These are phyloP conservation scores for Drosophila sucinea DNA, from an alignment of 1,140 invertebrate species.

Conservation along the genomic window DNA sequence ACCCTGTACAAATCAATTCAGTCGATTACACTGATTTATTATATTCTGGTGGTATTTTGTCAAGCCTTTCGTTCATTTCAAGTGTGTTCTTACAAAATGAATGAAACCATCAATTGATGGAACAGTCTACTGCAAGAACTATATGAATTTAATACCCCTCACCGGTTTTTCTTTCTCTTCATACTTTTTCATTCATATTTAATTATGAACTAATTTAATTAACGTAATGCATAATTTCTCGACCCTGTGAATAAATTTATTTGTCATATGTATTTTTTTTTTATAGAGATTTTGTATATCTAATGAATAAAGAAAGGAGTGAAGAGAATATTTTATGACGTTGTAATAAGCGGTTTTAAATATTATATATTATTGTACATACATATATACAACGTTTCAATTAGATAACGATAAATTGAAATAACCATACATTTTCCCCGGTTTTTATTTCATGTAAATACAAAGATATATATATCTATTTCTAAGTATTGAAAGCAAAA, in stretches of 20 bases:
- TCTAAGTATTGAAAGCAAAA: conserved; percentile 52
- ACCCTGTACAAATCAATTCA: not conserved
- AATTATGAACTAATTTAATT: conserved; percentile 13
- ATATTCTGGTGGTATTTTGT: not conserved
- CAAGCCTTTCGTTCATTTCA: not conserved
- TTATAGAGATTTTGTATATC: conserved; percentile 14
- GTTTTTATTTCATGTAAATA: conserved; percentile 59
- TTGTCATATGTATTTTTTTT: conserved; percentile 27
- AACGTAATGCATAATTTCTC: conserved; percentile 12
- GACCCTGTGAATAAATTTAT: conserved; percentile 58
- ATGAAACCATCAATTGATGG: not conserved
- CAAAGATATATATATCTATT: conserved; percentile 14
- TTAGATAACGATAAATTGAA: conserved; percentile 17
- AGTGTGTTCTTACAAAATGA: not conserved
- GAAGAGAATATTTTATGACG: conserved; percentile 4
- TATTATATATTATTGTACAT: conserved; percentile 33
- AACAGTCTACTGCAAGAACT: not conserved
- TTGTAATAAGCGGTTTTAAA: conserved; percentile 10
- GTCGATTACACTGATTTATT: not conserved
- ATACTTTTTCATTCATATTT: not conserved
- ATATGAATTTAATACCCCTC: not conserved
- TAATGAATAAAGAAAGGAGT: not conserved
- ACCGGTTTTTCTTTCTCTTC: not conserved
- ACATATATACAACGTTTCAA: not conserved
- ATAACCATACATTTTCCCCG: conserved; percentile 27